Percentiles rank a stretch among this genome's conserved stretches.
phyloP scores from a whole-genome alignment of 2,113 vertebrate species.

The Phaethon lepturus region DNA sequence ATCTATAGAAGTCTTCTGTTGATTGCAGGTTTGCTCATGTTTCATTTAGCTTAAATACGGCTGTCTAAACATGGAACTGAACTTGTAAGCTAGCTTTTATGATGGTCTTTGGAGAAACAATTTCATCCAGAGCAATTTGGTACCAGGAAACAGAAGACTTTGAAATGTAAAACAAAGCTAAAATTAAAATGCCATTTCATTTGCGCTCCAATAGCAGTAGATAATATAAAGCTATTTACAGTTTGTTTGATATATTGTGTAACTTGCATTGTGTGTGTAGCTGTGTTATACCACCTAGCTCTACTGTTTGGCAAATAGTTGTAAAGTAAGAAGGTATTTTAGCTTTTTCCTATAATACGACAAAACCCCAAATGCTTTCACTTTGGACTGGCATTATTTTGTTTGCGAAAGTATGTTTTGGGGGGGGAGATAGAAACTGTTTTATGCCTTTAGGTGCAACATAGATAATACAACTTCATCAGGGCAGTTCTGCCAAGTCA shows the following conservation, averaged over 20 bases:
- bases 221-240: not conserved
- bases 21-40: not conserved
- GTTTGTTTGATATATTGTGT: not conserved
- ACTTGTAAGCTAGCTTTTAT: not conserved
- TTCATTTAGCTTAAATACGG: slow-evolving; percentile 43
- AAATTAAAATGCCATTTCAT: slow-evolving; percentile 23
- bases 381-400: not conserved
- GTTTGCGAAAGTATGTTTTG: not conserved
- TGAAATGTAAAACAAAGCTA: not conserved
- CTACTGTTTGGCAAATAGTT: not conserved
- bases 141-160: not conserved
- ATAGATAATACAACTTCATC: not conserved
- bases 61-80: not conserved
- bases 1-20: not conserved
- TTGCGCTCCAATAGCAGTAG: not conserved
- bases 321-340: not conserved
- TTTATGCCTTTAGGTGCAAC: not conserved
- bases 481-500: not conserved
- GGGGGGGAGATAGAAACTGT: not conserved
- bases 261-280: not conserved
- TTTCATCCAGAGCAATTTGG: not conserved
- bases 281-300: not conserved
- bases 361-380: not conserved
- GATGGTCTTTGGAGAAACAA: not conserved
- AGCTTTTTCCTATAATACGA: not conserved